Conservation (phyloP, 2,113 vertebrate species). For the Heterotis niloticus region DNA sequence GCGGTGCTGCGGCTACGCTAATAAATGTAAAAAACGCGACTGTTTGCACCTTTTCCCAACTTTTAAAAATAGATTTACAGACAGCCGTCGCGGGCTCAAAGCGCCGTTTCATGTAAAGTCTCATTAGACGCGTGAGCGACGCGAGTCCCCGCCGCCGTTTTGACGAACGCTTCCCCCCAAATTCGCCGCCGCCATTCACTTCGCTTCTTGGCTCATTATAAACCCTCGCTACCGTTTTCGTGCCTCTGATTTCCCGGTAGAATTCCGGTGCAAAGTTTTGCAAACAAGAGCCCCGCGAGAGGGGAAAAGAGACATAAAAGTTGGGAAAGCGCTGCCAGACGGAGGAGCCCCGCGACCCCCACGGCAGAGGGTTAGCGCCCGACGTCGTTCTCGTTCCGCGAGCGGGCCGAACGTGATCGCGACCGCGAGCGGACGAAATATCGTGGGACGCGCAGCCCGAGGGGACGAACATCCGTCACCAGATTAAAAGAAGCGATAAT, state of each 20-base stretch:
- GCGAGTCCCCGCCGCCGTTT: slow-evolving; percentile 27
- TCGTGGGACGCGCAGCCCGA: slow-evolving; percentile 45
- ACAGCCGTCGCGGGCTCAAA: background rate
- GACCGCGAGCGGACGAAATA: no score
- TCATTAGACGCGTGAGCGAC: slow-evolving; percentile 43
- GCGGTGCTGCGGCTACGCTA: background rate
- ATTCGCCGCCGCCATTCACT: slow-evolving; percentile 37
- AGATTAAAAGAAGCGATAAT: slow-evolving; percentile 54
- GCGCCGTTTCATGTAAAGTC: slow-evolving; percentile 37
- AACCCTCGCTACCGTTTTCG: slow-evolving; percentile 34
- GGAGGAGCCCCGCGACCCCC: slow-evolving; percentile 43
- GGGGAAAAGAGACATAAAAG: slow-evolving; percentile 34
- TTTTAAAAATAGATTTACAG: slow-evolving; percentile 41
- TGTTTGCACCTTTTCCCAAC: slow-evolving; percentile 19
- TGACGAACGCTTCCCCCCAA: slow-evolving; percentile 18
- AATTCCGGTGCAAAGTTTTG: slow-evolving; percentile 42
- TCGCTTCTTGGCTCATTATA: slow-evolving; percentile 44
- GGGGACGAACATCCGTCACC: slow-evolving; percentile 52
- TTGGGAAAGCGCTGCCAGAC: slow-evolving; percentile 39
- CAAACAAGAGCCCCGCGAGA: slow-evolving; percentile 38
- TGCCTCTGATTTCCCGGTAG: slow-evolving; percentile 42
- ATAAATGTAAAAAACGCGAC: background rate
- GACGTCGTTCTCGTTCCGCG: no score
- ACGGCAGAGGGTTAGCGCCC: slow-evolving; percentile 47
- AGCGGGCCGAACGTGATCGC: no score